These are phyloP conservation scores for Mirza zaza DNA, from an alignment of 2,113 vertebrate genomes.

Conservation along the genomic window DNA sequence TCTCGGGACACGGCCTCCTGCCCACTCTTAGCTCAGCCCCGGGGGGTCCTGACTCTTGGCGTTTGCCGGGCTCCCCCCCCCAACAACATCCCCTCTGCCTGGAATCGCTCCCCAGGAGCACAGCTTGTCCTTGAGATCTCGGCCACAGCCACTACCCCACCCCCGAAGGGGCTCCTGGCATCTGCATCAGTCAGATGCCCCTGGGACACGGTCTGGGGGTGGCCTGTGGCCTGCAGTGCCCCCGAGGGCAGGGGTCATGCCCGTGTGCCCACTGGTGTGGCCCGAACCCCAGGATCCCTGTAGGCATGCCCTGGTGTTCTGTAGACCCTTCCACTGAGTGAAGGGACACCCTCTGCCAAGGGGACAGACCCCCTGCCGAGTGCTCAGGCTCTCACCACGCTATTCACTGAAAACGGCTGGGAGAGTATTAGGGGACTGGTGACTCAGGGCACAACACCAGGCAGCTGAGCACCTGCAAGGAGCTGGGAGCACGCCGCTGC, in stretches of 20 bases:
- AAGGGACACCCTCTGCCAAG: accelerated
- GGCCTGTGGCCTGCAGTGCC: neutral
- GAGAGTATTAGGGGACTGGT: accelerated
- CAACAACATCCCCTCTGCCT: accelerated
- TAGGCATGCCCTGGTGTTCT: accelerated
- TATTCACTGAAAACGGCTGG: accelerated
- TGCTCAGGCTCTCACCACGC: accelerated
- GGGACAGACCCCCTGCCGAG: accelerated
- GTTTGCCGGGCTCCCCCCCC: accelerated
- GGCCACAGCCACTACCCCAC: neutral
- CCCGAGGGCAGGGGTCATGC: accelerated
- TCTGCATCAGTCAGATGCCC: accelerated
- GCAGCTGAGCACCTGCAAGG: accelerated
- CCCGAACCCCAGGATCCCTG: neutral
- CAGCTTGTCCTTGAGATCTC: neutral
- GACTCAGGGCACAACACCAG: accelerated
- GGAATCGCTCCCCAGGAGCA: accelerated
- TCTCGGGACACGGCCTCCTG: neutral
- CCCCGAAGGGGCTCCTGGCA: neutral
- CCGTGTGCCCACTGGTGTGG: accelerated
- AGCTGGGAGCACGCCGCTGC: accelerated
- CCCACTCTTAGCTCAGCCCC: neutral
- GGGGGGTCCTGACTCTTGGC: accelerated
- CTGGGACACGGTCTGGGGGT: neutral
- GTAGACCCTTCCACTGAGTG: neutral